A percentile compares a stretch with the other conserved stretches of the same genome.
Evolutionary conservation across 2,113 vertebrate genomes (phyloP).

Genomic region (Leptobrachium ailaonicum): DNA sequence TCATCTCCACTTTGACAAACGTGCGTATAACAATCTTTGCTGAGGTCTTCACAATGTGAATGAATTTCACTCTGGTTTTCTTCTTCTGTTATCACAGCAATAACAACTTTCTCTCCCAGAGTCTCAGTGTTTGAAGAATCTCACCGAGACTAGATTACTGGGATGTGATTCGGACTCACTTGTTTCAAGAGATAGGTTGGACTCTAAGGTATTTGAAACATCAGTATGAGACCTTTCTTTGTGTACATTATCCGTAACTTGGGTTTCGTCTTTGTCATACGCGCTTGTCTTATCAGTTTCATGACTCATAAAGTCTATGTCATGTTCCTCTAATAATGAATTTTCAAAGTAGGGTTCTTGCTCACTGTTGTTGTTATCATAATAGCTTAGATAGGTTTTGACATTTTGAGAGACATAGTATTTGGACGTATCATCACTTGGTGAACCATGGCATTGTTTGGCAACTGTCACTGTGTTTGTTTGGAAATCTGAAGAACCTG

Average conservation of each 20-base stretch:
- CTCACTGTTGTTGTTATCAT: constrained; percentile 46
- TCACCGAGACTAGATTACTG: constrained; percentile 78
- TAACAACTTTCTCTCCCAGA: constrained; percentile 73
- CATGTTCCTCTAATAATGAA: constrained; percentile 29
- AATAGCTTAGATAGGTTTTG: constrained; percentile 45
- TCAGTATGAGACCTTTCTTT: constrained; percentile 64
- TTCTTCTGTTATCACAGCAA: constrained; percentile 76
- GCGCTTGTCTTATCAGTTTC: not conserved
- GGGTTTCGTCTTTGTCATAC: constrained; percentile 34
- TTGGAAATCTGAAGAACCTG: not conserved
- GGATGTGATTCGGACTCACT: constrained; percentile 67
- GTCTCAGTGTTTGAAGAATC: constrained; percentile 72
- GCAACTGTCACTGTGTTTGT: not conserved
- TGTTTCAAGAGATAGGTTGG: constrained; percentile 58
- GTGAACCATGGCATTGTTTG: constrained; percentile 8
- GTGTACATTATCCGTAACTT: constrained; percentile 60
- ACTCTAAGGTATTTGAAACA: constrained; percentile 57
- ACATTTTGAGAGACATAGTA: constrained; percentile 10
- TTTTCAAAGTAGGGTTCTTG: constrained; percentile 38
- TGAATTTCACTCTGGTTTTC: constrained; percentile 73
- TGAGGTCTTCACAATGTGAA: constrained; percentile 72
- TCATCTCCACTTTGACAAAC: constrained; percentile 65
- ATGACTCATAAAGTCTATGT: not conserved
- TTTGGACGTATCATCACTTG: not conserved
- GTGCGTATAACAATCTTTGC: constrained; percentile 71